Evolutionary conservation across 2,888 invertebrate species (phyloP).

Genomic region (Cenopis cana): DNA sequence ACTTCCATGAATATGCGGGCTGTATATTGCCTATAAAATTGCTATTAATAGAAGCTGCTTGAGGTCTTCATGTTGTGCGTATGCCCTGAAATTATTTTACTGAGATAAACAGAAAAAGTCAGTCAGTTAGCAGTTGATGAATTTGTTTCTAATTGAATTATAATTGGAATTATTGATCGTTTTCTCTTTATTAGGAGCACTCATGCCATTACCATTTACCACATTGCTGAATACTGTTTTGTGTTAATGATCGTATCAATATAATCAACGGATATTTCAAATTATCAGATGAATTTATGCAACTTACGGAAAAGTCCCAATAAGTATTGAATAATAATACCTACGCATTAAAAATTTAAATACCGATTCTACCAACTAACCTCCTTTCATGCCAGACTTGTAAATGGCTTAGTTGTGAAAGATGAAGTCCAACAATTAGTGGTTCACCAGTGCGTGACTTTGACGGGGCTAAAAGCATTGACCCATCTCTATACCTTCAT

Average conservation of each 20-base stretch:
- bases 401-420: slow-evolving; percentile 48
- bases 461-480: slow-evolving; percentile 59
- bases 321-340: neutral
- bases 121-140: neutral
- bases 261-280: neutral
- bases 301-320: neutral
- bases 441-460: slow-evolving; percentile 60
- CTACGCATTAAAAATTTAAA: neutral
- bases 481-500: slow-evolving; percentile 52
- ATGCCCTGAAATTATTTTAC: neutral
- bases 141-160: neutral
- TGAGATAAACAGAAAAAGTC: neutral
- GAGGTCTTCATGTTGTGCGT: neutral
- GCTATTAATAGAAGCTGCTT: slow-evolving; percentile 52
- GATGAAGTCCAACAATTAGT: slow-evolving; percentile 55
- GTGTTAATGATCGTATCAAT: neutral
- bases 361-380: slow-evolving; percentile 1
- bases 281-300: neutral
- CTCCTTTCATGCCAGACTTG: neutral
- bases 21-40: slow-evolving; percentile 57
- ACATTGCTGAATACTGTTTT: neutral
- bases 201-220: no score
- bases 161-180: neutral
- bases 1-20: slow-evolving; percentile 62
- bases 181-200: neutral